Conservation (phyloP, 2,888 invertebrate species). For the Drosophila nr. perissopoda region DNA sequence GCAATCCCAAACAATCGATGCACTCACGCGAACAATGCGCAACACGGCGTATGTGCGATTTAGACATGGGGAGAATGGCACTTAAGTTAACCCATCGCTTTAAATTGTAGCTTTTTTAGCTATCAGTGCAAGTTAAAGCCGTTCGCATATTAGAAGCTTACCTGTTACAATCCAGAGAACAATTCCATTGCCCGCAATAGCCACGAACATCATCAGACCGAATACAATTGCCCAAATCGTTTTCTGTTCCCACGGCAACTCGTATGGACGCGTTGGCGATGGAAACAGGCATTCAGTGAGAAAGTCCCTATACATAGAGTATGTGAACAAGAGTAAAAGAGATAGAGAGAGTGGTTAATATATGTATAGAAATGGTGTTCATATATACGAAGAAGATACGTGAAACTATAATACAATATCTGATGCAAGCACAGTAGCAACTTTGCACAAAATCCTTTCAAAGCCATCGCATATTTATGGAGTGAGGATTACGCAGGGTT, state of each 20-base stretch:
- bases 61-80: not conserved
- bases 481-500: not conserved
- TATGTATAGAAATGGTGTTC: not conserved
- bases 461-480: not conserved
- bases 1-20: slow-evolving; percentile 2
- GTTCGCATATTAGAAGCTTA: slow-evolving; percentile 83
- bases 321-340: not conserved
- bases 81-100: slow-evolving; percentile 10
- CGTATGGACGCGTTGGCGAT: slow-evolving; percentile 86
- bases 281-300: slow-evolving; percentile 87
- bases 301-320: slow-evolving; percentile 85
- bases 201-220: slow-evolving; percentile 90
- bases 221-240: slow-evolving; percentile 92
- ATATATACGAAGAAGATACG: not conserved
- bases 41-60: slow-evolving; percentile 41
- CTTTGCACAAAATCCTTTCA: slow-evolving; percentile 20
- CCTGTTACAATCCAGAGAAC: slow-evolving; percentile 97
- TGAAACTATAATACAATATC: slow-evolving; percentile 11
- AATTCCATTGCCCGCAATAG: slow-evolving; percentile 94
- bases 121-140: slow-evolving; percentile 4
- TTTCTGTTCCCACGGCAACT: slow-evolving; percentile 88
- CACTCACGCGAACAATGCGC: slow-evolving; percentile 10
- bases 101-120: slow-evolving; percentile 8
- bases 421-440: slow-evolving; percentile 11
- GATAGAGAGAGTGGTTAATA: not conserved